Conservation (phyloP, 2,797 vertebrate species). For the Nannoperca australis region DNA sequence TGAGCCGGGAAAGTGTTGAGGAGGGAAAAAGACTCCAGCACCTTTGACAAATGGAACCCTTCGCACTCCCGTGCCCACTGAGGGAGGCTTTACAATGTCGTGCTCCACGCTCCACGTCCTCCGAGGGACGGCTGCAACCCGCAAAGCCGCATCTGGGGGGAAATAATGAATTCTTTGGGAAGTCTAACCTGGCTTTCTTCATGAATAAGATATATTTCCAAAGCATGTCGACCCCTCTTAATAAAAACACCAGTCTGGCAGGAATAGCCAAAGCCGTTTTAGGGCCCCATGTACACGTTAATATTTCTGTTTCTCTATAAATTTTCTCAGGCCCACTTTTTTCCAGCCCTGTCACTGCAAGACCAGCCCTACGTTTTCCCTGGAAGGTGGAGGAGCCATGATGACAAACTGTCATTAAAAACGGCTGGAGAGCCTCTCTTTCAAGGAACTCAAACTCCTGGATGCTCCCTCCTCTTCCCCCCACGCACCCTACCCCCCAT, state of each 20-base stretch:
- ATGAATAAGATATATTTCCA: conserved; percentile 88
- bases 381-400: conserved; percentile 62
- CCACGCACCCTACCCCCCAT: conserved; percentile 60
- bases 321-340: conserved; percentile 70
- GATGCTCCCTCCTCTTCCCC: conserved; percentile 64
- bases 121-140: conserved; percentile 74
- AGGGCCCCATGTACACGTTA: conserved; percentile 76
- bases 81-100: conserved; percentile 82
- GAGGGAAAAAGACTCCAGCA: conserved; percentile 87
- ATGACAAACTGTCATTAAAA: conserved; percentile 81
- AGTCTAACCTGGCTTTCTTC: conserved; percentile 82
- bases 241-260: conserved; percentile 83
- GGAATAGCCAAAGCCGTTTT: conserved; percentile 79
- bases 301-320: conserved; percentile 80
- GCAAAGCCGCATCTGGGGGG: conserved; percentile 76
- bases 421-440: conserved; percentile 69
- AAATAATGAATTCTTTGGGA: conserved; percentile 86
- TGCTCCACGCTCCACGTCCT: conserved; percentile 73
- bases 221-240: conserved; percentile 82
- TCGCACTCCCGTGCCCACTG: conserved; percentile 72
- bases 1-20: conserved; percentile 92
- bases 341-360: conserved; percentile 66
- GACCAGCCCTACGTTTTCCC: conserved; percentile 51
- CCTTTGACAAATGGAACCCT: conserved; percentile 95
- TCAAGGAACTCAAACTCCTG: conserved; percentile 83